These are phyloP conservation scores for Oryzias sinensis DNA, from an alignment of 2,797 vertebrate species.

Conservation along the genomic window DNA sequence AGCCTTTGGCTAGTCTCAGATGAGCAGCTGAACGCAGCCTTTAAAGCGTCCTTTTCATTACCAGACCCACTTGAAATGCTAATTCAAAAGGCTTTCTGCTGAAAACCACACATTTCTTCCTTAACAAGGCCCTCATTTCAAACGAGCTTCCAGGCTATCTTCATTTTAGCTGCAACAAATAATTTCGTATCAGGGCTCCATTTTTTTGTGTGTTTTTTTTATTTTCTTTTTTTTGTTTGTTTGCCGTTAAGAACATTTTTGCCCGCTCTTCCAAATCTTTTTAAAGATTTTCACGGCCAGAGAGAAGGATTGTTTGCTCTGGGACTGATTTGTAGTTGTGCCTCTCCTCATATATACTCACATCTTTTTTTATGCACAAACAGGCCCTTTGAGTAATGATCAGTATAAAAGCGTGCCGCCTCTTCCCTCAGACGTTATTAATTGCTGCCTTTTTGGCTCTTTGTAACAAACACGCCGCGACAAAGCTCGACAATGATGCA, in stretches of 20 bases:
- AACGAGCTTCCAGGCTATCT: conserved; percentile 23
- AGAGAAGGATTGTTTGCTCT: not conserved
- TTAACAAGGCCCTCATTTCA: conserved; percentile 11
- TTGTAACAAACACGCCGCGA: conserved; percentile 20
- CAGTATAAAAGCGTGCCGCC: not conserved
- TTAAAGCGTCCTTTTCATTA: conserved; percentile 30
- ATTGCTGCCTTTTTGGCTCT: conserved; percentile 27
- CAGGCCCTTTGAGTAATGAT: not conserved
- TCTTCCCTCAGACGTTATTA: conserved; percentile 28
- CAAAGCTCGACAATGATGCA: conserved; percentile 21
- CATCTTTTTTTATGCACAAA: not conserved
- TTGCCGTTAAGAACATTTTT: conserved; percentile 8
- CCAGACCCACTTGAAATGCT: conserved; percentile 36
- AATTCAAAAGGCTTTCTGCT: conserved; percentile 27
- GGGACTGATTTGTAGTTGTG: conserved; percentile 2
- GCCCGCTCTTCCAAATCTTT: not conserved
- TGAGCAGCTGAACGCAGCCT: conserved; percentile 28
- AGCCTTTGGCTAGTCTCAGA: conserved; percentile 32
- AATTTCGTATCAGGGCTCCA: conserved; percentile 33
- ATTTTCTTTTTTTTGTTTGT: conserved; percentile 12
- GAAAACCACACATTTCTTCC: conserved; percentile 18
- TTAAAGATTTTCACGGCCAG: conserved; percentile 10
- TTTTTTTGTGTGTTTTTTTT: conserved; percentile 2
- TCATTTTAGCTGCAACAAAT: conserved; percentile 21
- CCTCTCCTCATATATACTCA: not conserved